Conservation (phyloP, 35 echinoderm and acorn worm species). For the Lytechinus variegatus region DNA sequence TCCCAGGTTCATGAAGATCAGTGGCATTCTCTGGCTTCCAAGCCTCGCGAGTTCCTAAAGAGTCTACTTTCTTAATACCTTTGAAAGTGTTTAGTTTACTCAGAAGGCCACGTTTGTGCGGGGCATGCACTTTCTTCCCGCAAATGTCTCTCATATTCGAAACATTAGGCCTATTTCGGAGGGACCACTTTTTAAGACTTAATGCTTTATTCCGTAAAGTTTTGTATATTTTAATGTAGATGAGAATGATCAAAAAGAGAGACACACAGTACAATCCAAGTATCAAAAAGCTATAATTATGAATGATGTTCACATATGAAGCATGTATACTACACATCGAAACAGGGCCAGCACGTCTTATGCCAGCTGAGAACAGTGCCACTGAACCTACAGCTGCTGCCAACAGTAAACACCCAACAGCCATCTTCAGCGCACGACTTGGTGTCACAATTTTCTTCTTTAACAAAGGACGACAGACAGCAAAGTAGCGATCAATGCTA, state of each 20-base stretch:
- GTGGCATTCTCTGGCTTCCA: neutral
- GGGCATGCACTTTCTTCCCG: neutral
- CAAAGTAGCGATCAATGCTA: neutral
- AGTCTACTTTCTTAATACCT: neutral
- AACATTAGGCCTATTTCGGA: neutral
- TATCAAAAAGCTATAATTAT: neutral
- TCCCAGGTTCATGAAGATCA: neutral
- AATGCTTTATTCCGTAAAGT: neutral
- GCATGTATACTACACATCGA: neutral
- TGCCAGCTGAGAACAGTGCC: neutral
- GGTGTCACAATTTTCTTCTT: neutral
- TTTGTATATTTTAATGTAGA: neutral
- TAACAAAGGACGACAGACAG: neutral
- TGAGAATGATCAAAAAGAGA: neutral
- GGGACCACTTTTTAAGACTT: neutral
- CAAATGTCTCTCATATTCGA: neutral
- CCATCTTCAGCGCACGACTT: neutral
- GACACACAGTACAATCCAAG: conserved; percentile 5
- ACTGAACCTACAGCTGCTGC: neutral
- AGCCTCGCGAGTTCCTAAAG: neutral
- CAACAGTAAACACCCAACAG: neutral
- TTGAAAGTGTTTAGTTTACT: neutral
- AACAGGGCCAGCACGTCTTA: neutral
- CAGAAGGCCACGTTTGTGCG: neutral
- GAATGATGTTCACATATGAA: neutral